A percentile compares a stretch with the other conserved stretches of the same genome.
These are phyloP conservation scores for Felis catus DNA, from an alignment of 2,113 vertebrate genomes.

Conservation along the genomic window DNA sequence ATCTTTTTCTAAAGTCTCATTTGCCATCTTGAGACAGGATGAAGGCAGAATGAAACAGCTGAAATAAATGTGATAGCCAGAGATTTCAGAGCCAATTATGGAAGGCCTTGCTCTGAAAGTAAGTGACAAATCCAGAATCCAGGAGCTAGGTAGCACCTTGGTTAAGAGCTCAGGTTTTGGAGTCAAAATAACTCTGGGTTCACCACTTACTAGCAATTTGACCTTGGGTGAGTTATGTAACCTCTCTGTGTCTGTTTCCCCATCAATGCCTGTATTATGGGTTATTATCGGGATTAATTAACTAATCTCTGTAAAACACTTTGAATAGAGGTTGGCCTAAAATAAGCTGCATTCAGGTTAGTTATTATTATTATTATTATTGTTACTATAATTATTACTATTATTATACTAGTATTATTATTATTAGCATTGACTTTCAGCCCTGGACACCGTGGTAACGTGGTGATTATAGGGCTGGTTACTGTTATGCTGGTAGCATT, in stretches of 20 bases:
- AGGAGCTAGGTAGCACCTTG: not conserved
- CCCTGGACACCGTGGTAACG: not conserved
- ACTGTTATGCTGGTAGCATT: not conserved
- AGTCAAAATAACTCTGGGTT: not conserved
- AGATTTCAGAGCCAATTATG: conserved; percentile 64
- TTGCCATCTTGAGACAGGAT: conserved; percentile 48
- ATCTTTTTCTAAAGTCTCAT: conserved; percentile 57
- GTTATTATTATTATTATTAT: not conserved
- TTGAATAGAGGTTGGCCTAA: not conserved
- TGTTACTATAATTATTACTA: not conserved
- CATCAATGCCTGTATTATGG: not conserved
- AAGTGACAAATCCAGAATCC: not conserved
- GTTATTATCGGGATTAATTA: not conserved
- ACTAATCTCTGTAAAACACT: not conserved
- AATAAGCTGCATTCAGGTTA: not conserved
- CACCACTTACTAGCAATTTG: not conserved
- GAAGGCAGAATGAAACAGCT: conserved; percentile 59
- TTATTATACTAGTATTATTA: not conserved
- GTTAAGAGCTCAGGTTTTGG: not conserved
- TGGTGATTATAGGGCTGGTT: not conserved
- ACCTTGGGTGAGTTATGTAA: not conserved
- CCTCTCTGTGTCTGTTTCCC: not conserved
- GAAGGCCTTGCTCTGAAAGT: conserved; percentile 22
- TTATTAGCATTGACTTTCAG: not conserved
- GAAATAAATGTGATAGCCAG: conserved; percentile 57